Evolutionary conservation across 1,140 invertebrate genomes (phyloP).

Genomic region (Nebria ingens): DNA sequence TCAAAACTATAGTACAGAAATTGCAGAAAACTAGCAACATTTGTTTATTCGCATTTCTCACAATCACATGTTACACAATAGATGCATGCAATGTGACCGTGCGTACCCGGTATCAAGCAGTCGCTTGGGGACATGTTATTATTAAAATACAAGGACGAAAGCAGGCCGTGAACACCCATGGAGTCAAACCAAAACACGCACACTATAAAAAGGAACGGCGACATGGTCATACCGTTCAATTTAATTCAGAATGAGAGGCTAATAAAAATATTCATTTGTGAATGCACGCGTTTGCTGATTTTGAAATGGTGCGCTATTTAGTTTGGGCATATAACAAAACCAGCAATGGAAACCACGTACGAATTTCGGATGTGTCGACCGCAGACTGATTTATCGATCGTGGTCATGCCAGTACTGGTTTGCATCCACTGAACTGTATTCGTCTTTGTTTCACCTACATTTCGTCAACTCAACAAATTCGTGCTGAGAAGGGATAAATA

Average conservation of each 20-base stretch:
- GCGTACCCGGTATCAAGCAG: background rate
- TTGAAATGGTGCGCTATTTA: too few relatives aligned
- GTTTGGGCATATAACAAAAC: background rate
- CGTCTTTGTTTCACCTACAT: background rate
- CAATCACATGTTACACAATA: background rate
- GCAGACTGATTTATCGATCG: conserved; percentile 4
- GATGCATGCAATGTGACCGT: background rate
- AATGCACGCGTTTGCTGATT: background rate
- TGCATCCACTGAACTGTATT: background rate
- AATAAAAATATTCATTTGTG: background rate
- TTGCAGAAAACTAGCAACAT: too few relatives aligned
- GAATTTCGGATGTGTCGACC: background rate
- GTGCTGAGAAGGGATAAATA: background rate
- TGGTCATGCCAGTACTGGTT: background rate
- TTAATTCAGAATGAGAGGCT: background rate
- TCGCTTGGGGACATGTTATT: background rate
- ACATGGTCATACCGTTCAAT: background rate
- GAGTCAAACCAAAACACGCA: background rate
- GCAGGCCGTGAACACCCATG: background rate
- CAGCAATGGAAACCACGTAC: background rate
- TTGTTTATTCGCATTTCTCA: too few relatives aligned
- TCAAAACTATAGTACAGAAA: too few relatives aligned
- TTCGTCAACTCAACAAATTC: background rate
- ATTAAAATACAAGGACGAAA: background rate
- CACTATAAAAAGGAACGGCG: background rate